phyloP scores from a whole-genome alignment of 2,113 vertebrate species.

The Ceyx melanurus region DNA sequence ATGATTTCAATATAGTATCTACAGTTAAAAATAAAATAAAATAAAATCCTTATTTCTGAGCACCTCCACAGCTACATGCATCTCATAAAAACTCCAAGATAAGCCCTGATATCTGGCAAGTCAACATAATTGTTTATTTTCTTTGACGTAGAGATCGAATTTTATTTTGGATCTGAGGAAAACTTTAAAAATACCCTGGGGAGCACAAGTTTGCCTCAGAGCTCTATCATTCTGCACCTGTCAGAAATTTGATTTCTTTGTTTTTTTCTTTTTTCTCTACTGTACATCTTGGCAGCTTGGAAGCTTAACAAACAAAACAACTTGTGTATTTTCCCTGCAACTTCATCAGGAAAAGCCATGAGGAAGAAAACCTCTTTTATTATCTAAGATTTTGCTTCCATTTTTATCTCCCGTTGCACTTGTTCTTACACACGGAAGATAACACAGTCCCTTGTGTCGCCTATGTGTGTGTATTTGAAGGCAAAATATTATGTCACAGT shows the following conservation, averaged over 20 bases:
- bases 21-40: not conserved
- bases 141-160: slow-evolving; percentile 38
- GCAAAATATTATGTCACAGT: slow-evolving; percentile 57
- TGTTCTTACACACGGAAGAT: not conserved
- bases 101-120: slow-evolving; percentile 16
- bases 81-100: not conserved
- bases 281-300: slow-evolving; percentile 58
- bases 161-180: slow-evolving; percentile 57
- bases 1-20: not conserved
- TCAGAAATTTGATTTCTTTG: slow-evolving; percentile 49
- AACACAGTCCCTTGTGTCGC: slow-evolving; percentile 24
- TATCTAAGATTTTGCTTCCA: slow-evolving; percentile 19
- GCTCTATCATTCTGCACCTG: slow-evolving; percentile 46
- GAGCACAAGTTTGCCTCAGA: slow-evolving; percentile 47
- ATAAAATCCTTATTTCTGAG: not conserved
- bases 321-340: slow-evolving; percentile 38
- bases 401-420: slow-evolving; percentile 17
- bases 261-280: not conserved
- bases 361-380: slow-evolving; percentile 36
- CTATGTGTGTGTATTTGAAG: slow-evolving; percentile 5
- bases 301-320: slow-evolving; percentile 60
- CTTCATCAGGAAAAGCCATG: slow-evolving; percentile 19
- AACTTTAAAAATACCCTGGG: slow-evolving; percentile 1
- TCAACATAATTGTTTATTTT: slow-evolving; percentile 43
- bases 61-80: not conserved